phyloP scores from a whole-genome alignment of 2,888 invertebrate species.

The Tetragonisca angustula region DNA sequence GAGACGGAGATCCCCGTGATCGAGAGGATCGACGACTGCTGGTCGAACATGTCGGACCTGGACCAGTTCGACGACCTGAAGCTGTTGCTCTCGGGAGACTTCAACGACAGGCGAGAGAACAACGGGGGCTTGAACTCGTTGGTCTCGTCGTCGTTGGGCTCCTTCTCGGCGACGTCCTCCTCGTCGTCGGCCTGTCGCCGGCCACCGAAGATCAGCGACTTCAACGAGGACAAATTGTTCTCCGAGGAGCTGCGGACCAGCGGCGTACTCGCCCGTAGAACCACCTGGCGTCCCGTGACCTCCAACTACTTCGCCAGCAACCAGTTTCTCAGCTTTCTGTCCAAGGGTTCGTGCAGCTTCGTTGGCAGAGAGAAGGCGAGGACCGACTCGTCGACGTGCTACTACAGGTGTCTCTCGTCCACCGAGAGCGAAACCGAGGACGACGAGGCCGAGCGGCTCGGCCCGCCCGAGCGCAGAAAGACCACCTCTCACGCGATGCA shows the following conservation, averaged over 20 bases:
- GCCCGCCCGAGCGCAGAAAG: constrained; percentile 46
- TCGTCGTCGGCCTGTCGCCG: constrained; percentile 68
- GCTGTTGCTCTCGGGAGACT: constrained; percentile 84
- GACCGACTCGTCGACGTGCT: constrained; percentile 35
- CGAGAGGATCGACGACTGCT: constrained; percentile 78
- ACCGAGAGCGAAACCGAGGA: constrained; percentile 77
- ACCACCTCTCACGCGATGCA: constrained; percentile 41
- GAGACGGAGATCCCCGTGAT: constrained; percentile 65
- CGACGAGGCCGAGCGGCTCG: constrained; percentile 42
- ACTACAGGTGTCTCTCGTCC: constrained; percentile 75
- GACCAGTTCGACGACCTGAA: constrained; percentile 82
- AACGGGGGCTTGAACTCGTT: constrained; percentile 53
- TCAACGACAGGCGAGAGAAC: constrained; percentile 77
- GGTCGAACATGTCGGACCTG: constrained; percentile 80
- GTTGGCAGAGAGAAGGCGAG: constrained; percentile 56
- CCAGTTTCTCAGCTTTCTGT: constrained; percentile 78
- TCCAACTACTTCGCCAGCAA: constrained; percentile 80
- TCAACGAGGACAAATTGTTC: constrained; percentile 82
- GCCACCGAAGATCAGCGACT: constrained; percentile 81
- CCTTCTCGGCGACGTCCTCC: constrained; percentile 73
- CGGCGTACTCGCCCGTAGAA: constrained; percentile 68
- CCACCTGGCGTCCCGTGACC: constrained; percentile 71
- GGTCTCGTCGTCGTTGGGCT: constrained; percentile 71
- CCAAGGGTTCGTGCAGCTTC: constrained; percentile 64
- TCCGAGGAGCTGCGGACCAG: constrained; percentile 77